These are phyloP conservation scores for Platyrinchus mystaceus DNA, from an alignment of 2,797 vertebrate genomes.

Conservation along the genomic window DNA sequence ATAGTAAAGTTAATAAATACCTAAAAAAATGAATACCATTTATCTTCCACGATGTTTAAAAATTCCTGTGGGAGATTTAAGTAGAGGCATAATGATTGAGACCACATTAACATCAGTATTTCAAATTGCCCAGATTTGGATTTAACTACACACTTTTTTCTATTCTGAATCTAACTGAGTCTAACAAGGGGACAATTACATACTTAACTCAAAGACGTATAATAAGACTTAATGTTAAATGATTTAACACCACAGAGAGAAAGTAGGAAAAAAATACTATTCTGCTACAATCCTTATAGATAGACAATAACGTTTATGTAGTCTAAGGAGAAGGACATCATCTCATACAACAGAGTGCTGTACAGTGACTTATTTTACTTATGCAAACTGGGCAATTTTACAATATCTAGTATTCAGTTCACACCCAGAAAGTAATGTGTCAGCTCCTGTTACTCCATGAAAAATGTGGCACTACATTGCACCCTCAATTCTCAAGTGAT, in stretches of 20 bases:
- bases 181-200: neutral
- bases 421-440: neutral
- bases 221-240: neutral
- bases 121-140: slow-evolving; percentile 14
- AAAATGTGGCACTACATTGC: neutral
- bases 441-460: neutral
- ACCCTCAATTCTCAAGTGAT: neutral
- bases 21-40: neutral
- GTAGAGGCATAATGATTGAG: neutral
- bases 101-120: neutral
- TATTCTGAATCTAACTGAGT: neutral
- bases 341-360: neutral
- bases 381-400: neutral
- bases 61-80: slow-evolving; percentile 7
- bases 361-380: neutral
- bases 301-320: neutral
- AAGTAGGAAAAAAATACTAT: neutral
- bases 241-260: neutral
- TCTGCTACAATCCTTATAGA: neutral
- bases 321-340: neutral
- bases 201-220: neutral
- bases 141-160: neutral
- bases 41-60: neutral
- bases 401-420: neutral
- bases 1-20: slow-evolving; percentile 17